Conservation (phyloP, 1,140 invertebrate species). For the Euura lappo region DNA sequence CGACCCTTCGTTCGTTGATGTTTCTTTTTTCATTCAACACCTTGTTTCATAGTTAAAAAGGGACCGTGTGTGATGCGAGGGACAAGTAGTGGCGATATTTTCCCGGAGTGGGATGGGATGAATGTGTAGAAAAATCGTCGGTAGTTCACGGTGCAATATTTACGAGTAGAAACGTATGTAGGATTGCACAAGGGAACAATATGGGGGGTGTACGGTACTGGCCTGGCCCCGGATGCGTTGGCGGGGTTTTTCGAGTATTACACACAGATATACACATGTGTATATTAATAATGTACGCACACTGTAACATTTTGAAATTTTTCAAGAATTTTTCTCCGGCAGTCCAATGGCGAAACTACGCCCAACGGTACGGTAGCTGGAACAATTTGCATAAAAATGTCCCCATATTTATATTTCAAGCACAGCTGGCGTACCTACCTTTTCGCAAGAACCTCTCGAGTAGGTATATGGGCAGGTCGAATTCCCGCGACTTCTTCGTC, state of each 20-base stretch:
- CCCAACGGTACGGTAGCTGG: neutral
- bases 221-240: too few relatives aligned
- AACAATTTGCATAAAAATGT: conserved; percentile 7
- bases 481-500: neutral
- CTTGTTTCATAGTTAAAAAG: too few relatives aligned
- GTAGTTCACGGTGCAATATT: neutral
- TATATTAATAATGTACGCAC: too few relatives aligned
- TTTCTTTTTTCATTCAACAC: too few relatives aligned
- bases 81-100: neutral
- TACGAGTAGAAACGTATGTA: neutral
- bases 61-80: neutral
- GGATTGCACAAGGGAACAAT: neutral
- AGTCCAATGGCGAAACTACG: neutral
- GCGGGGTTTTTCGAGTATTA: too few relatives aligned
- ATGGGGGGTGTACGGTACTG: neutral
- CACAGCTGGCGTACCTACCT: conserved; percentile 1
- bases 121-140: neutral
- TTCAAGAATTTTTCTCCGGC: neutral
- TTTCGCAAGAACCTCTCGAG: neutral
- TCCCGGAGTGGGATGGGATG: neutral
- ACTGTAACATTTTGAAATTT: neutral
- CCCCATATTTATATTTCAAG: conserved; percentile 4
- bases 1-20: too few relatives aligned
- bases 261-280: too few relatives aligned
- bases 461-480: neutral